Base-by-base conservation (phyloP, 2,797 vertebrate species). In the Malurus splendens region DNA sequence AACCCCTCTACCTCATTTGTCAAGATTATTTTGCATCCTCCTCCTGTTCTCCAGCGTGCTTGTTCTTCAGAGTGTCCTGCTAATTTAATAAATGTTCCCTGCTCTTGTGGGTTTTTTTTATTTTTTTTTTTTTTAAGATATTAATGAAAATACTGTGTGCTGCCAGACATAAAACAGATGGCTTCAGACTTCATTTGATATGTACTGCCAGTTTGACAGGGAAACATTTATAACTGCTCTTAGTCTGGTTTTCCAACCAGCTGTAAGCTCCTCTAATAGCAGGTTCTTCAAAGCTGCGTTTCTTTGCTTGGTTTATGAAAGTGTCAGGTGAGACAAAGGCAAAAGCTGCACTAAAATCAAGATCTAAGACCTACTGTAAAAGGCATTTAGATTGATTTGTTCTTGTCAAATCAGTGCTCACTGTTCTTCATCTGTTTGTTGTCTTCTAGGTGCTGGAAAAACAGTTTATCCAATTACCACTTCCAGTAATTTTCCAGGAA, bases 101-200 rank as follows among this genome's bases (percentile, higher is more conserved):
- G 32, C 24, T 83, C 56, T 65, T 73, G 18, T 1, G 32, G n/a
- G n/a, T n/a, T 0, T 4, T 7, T 4, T 60, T 70, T 81, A 71
- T 82, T 54, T 9, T 65, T 81, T 74, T 82, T 60, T 10, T 28
- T 45, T 45, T 25, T n/a, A 83, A 94, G 48, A 82, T 90, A 94
- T 92, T 94, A 93, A 91, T 92, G 91, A 95, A 94, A 95, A 94
- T 90, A 94, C 90, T 89, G 89, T 84, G 73, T 8, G 16, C 77
- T 94, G 92, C 92, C 93, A 94, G 93, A 95, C 90, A 92, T 50
- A 90, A 94, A 95, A 92, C 94, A 95, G 93, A 94, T 95, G 94
- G 92, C 81, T 94, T 92, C 86, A 95, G 91, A 94, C 90, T 94
- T 91, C 86, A 87, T 94, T 95, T 90, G 94, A 93, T 92, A 90